These are phyloP conservation scores for Tillus elongatus DNA, from an alignment of 2,888 invertebrate genomes.

Conservation along the genomic window DNA sequence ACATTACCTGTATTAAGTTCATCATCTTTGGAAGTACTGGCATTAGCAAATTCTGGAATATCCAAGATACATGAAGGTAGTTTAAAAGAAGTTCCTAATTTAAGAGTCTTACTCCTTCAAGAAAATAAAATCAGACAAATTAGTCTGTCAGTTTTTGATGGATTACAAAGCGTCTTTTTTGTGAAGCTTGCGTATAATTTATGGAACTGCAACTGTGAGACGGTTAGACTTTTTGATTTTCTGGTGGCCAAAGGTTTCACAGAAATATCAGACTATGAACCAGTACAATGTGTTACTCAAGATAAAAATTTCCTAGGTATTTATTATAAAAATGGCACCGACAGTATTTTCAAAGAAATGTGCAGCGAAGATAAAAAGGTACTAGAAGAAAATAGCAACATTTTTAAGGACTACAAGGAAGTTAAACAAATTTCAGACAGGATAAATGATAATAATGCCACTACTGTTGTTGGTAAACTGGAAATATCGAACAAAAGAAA, in stretches of 20 bases:
- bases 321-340: conserved; percentile 19
- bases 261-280: conserved; percentile 23
- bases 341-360: conserved; percentile 11
- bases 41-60: conserved; percentile 32
- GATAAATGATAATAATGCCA: too few relatives aligned
- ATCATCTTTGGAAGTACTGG: conserved; percentile 30
- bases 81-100: conserved; percentile 30
- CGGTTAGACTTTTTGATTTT: conserved; percentile 28
- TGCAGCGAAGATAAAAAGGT: neutral
- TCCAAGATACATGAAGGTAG: conserved; percentile 25
- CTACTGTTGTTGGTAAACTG: too few relatives aligned
- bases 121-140: conserved; percentile 34
- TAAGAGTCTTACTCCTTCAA: conserved; percentile 31
- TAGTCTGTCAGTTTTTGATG: conserved; percentile 26
- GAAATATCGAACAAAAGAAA: too few relatives aligned
- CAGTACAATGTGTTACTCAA: conserved; percentile 24
- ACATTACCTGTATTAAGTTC: conserved; percentile 32
- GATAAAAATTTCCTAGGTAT: conserved; percentile 23
- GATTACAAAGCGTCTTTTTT: conserved; percentile 21
- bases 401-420: too few relatives aligned
- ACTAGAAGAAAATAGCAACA: too few relatives aligned
- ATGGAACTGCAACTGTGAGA: conserved; percentile 33
- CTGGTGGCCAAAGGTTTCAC: conserved; percentile 25
- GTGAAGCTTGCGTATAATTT: conserved; percentile 30
- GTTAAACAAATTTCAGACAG: too few relatives aligned